These are phyloP conservation scores for Astropecten irregularis DNA, from an alignment of 53 echinoderm and acorn worm species.

Conservation along the genomic window DNA sequence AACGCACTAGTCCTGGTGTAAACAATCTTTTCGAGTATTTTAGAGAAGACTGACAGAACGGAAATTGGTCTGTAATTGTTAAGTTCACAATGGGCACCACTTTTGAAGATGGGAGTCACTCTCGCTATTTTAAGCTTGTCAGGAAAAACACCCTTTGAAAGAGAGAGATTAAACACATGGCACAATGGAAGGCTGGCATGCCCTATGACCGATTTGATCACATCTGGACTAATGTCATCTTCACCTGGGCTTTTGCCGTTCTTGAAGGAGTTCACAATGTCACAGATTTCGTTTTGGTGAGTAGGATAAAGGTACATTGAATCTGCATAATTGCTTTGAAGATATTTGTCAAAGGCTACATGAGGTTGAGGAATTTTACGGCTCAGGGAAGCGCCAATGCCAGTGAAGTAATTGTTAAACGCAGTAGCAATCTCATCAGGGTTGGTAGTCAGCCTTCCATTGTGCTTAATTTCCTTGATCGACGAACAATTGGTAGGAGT, in stretches of 20 bases:
- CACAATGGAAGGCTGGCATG: background rate
- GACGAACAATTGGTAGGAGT: too few relatives aligned
- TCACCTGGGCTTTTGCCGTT: conserved; percentile 35
- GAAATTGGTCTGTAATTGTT: conserved; percentile 23
- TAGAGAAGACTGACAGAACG: background rate
- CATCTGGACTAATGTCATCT: background rate
- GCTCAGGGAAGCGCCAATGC: too few relatives aligned
- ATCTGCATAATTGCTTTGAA: too few relatives aligned
- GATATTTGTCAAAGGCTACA: too few relatives aligned
- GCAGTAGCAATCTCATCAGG: too few relatives aligned
- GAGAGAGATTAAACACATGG: conserved; percentile 10
- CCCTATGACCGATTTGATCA: background rate
- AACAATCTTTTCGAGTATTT: conserved; percentile 19
- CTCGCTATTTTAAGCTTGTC: background rate
- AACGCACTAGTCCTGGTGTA: conserved; percentile 12
- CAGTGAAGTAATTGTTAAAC: too few relatives aligned
- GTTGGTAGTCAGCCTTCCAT: too few relatives aligned
- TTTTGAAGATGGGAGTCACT: conserved; percentile 10
- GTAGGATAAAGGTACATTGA: too few relatives aligned
- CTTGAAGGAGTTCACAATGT: background rate
- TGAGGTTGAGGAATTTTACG: too few relatives aligned
- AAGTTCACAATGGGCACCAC: background rate
- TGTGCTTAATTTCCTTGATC: too few relatives aligned
- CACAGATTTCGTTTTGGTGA: background rate
- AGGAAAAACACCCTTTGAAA: conserved; percentile 14